A percentile compares a stretch with the other conserved stretches of the same genome.
These are phyloP conservation scores for Apostichopus californicus DNA, from an alignment of 35 echinoderm and acorn worm species.

Conservation along the genomic window DNA sequence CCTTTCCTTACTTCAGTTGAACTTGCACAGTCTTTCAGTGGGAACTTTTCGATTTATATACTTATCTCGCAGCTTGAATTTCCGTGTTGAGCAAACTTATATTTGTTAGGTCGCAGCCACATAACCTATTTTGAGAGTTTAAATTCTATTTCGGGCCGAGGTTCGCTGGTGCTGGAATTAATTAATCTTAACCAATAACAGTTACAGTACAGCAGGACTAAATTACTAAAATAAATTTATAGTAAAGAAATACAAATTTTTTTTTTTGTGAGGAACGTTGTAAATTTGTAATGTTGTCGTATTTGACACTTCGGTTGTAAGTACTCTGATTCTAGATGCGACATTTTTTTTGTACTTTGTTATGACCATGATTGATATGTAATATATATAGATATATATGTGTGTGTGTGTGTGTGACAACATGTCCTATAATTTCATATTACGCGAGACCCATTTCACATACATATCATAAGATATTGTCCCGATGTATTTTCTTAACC, in stretches of 20 bases:
- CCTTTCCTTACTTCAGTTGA: too few species aligned
- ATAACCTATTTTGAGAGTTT: slow-evolving; percentile 40
- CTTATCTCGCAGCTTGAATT: background rate
- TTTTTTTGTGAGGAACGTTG: too few species aligned
- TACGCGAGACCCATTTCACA: too few species aligned
- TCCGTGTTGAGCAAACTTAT: slow-evolving; percentile 13
- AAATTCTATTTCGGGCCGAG: background rate
- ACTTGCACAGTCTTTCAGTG: too few species aligned
- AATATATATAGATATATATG: too few species aligned
- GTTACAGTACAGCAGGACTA: background rate
- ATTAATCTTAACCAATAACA: slow-evolving; percentile 30
- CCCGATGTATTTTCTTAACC: too few species aligned
- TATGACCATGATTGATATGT: too few species aligned
- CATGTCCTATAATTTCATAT: too few species aligned
- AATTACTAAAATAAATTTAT: background rate
- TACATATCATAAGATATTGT: too few species aligned
- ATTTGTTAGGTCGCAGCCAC: slow-evolving; percentile 2
- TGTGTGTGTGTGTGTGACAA: too few species aligned
- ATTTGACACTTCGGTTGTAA: background rate
- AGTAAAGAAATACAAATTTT: background rate
- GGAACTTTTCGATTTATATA: too few species aligned
- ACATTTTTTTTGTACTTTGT: background rate
- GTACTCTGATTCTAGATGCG: background rate
- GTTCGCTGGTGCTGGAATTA: slow-evolving; percentile 22
- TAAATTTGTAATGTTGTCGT: too few species aligned